Evolutionary conservation across 2,888 invertebrate species (phyloP), one percentile per base, ranked within the genome.

Genomic region (Catocala fraxini): DNA sequence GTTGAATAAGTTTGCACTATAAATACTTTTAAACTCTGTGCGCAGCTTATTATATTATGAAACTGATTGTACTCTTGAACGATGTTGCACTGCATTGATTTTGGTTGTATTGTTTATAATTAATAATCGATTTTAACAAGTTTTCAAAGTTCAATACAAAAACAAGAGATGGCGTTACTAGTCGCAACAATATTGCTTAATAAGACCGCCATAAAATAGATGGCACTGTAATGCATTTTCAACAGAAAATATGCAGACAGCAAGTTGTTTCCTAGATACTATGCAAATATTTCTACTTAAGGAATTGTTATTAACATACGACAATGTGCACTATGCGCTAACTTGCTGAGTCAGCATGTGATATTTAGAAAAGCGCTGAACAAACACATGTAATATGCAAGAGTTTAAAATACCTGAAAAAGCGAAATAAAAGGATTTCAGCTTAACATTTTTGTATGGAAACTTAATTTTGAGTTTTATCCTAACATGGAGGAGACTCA

Each of bases 301-400:
- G 47, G 25, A 47, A 47, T 25, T 47, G 48, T 34, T 48, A 12
- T 34, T 51, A 35, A 35, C 41, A 59, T 47, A 45, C 34, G 15
- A 56, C 15, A 51, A 59, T 63, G 6, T 58, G 52, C 60, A 65
- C 1, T 5, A 25, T 46, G 12, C n/a, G 10, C 7, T 43, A 5
- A 6, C 12, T 25, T 46, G 43, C 55, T 41, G 47, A 25, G 51
- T 46, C 35, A 52, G 12, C 53, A 15, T 48, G 25, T 51, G 56
- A 62, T 51, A 75, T 62, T 65, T 13, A 49, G 64, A 53, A 64
- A 62, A 63, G 15, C 13, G 25, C 54, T 59, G 47, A 51, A 51
- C 25, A 48, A 51, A 33, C 56, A 51, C 41, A 49, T 51, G 57
- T 55, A 75, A 68, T 75, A 62, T 73, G 60, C 57, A 68, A 63